Evolutionary conservation across 2,797 vertebrate species (phyloP).

Genomic region (Aulostomus chinensis): DNA sequence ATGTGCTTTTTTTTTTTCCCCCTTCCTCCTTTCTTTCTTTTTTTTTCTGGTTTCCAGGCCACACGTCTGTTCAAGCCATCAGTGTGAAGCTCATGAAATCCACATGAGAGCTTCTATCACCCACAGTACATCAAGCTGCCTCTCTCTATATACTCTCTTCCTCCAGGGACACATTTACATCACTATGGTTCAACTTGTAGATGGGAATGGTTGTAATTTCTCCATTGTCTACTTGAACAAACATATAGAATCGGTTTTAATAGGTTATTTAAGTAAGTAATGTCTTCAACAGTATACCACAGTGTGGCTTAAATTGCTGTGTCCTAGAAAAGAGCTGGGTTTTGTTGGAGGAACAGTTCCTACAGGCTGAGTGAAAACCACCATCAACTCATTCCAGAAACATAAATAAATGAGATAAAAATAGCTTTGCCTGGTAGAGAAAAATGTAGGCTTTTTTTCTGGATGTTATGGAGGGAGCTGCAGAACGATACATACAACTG

Average conservation of each 20-base stretch:
- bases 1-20: constrained; percentile 21
- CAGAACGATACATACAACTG: too few relatives aligned
- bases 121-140: constrained; percentile 63
- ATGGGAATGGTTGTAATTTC: constrained; percentile 29
- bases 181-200: constrained; percentile 44
- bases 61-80: constrained; percentile 78
- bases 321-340: constrained; percentile 41
- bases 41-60: constrained; percentile 63
- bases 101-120: constrained; percentile 78
- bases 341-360: constrained; percentile 30
- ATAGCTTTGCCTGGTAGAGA: not conserved
- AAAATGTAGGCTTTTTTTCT: constrained; percentile 6
- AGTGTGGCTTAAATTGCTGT: constrained; percentile 45
- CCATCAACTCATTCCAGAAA: constrained; percentile 26
- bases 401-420: constrained; percentile 24
- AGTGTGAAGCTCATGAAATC: constrained; percentile 74
- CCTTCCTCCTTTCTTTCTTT: constrained; percentile 18
- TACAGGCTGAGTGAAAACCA: constrained; percentile 27
- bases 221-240: too few relatives aligned
- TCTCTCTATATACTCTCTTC: constrained; percentile 44
- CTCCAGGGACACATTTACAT: constrained; percentile 57
- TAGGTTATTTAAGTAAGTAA: not conserved
- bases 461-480: not conserved
- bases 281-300: constrained; percentile 26
- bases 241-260: not conserved